Conservation (phyloP, 2,797 vertebrate genomes). For the Chelonia mydas region DNA sequence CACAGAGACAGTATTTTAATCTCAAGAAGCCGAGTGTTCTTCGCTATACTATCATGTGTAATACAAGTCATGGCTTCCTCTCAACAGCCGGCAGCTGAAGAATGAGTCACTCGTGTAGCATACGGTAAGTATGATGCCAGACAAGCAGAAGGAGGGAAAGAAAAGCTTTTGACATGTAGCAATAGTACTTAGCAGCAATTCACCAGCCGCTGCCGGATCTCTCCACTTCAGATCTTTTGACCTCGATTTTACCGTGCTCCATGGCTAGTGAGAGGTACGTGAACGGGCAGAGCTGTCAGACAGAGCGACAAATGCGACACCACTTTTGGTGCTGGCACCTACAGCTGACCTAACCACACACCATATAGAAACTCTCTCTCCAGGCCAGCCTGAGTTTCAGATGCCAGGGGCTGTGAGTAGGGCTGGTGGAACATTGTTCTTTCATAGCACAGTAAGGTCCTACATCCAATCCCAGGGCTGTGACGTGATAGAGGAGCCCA, state of each 20-base stretch:
- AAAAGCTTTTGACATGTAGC: neutral
- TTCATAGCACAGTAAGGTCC: neutral
- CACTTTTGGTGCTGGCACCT: accelerated
- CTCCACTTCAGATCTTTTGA: neutral
- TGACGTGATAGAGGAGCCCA: neutral
- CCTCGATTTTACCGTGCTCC: accelerated
- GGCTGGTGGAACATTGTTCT: neutral
- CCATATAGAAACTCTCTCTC: accelerated
- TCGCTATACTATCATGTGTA: neutral
- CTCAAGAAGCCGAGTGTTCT: neutral
- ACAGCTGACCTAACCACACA: neutral
- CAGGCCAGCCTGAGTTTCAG: neutral
- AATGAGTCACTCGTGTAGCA: neutral
- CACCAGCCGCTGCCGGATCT: neutral
- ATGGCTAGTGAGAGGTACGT: accelerated
- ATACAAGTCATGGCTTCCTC: neutral
- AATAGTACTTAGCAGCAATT: neutral
- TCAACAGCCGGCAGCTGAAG: neutral
- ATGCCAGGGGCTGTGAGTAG: neutral
- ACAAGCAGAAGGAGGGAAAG: neutral
- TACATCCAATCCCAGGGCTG: neutral
- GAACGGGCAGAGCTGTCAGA: neutral
- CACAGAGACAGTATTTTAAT: neutral
- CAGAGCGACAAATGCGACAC: no score
- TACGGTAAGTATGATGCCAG: neutral